Base-by-base conservation (phyloP, 2,797 vertebrate genomes). In the Pipistrellus pygmaeus region DNA sequence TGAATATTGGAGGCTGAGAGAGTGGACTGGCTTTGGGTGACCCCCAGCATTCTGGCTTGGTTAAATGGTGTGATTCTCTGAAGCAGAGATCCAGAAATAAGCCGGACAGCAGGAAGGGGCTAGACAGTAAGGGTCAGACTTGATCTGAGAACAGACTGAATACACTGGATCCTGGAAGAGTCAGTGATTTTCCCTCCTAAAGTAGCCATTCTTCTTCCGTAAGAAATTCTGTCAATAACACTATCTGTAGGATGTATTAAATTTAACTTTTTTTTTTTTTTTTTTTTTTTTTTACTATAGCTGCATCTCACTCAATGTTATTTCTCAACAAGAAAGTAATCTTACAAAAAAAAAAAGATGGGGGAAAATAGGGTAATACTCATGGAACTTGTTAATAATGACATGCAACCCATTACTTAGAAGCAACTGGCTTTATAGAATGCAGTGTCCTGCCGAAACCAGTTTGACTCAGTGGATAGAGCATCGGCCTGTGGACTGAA, bases 11-110 rank as follows among this genome's bases (percentile, higher is more conserved):
- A 62, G 14, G 14, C 23, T 46, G 76, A 86, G 17, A 32, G 21
- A 62, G 23, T 15, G 2, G 53, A 55, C 44, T 46, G 30, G 8
- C 30, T 20, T 53, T 48, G 27, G 53, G 53, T 32, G 71, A n/a
- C 15, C 46, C 7, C 6, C 48, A 30, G 21, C 17, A 55, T 71
- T 78, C 46, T 60, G 64, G 53, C 13, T 51, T 87, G 84, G 60
- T 38, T 80, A 78, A 86, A 57, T 66, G 44, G 5, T 75, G n/a
- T 51, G 6, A 68, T 60, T 77, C 46, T 53, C 30, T 51, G 25
- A 72, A 68, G 17, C 13, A 83, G 35, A 94, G 62, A 77, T 38
- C 27, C 23, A 85, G 64, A 95, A 90, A 71, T 80, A 94, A 73
- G 6, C 27, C 30, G 6, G 72, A n/a, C 9, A n/a, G 12, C 10